phyloP scores from a whole-genome alignment of 2,888 invertebrate species.

The Pycnomerus fuliginosus region DNA sequence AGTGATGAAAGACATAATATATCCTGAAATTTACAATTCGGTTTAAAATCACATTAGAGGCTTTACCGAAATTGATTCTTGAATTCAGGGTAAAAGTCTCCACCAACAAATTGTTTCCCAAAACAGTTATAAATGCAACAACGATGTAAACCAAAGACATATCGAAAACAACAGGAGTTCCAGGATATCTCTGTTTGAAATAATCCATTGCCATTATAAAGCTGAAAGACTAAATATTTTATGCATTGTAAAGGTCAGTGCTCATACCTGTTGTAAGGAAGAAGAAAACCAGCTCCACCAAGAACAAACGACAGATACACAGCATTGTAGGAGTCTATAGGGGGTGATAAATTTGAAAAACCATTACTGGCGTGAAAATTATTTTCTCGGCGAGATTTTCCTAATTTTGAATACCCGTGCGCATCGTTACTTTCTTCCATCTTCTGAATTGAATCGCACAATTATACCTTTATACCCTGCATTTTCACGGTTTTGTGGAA shows the following conservation, averaged over 20 bases:
- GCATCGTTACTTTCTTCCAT: slow-evolving; percentile 42
- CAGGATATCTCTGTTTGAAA: slow-evolving; percentile 82
- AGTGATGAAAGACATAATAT: slow-evolving; percentile 77
- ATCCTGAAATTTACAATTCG: slow-evolving; percentile 58
- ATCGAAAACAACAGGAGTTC: slow-evolving; percentile 84
- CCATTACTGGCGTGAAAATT: slow-evolving; percentile 51
- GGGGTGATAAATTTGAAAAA: slow-evolving; percentile 64
- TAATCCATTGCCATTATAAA: slow-evolving; percentile 94
- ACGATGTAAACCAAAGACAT: slow-evolving; percentile 90
- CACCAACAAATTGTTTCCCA: slow-evolving; percentile 81
- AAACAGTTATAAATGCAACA: slow-evolving; percentile 85
- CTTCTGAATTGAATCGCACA: slow-evolving; percentile 33
- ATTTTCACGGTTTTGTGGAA: not conserved
- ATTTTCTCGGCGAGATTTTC: slow-evolving; percentile 39
- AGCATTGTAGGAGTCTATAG: slow-evolving; percentile 68
- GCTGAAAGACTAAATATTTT: slow-evolving; percentile 54
- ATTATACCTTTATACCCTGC: no score
- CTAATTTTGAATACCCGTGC: slow-evolving; percentile 47
- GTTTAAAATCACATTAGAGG: not conserved
- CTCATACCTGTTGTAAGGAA: slow-evolving; percentile 86
- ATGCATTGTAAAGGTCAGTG: slow-evolving; percentile 15
- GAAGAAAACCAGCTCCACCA: slow-evolving; percentile 85
- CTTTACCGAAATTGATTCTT: slow-evolving; percentile 80
- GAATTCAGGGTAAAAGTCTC: slow-evolving; percentile 79
- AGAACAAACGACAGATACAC: slow-evolving; percentile 76